Evolutionary conservation across 2,888 invertebrate species (phyloP).

Genomic region (Stegophylla sp.): DNA sequence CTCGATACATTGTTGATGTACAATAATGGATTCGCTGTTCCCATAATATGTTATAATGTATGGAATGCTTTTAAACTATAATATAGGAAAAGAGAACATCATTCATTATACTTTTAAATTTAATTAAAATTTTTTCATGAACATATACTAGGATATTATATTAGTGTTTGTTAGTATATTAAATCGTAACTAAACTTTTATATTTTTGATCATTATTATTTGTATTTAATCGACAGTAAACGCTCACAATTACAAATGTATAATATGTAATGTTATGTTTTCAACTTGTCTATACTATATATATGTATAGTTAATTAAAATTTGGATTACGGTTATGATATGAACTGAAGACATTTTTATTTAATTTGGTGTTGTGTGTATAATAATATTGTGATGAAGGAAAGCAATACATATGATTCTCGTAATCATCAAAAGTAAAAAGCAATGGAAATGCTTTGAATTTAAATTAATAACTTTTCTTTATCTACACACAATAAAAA

Average conservation of each 20-base stretch:
- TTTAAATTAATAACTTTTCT: constrained; percentile 37
- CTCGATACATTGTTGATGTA: constrained; percentile 28
- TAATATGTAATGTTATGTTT: no score
- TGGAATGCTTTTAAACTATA: not conserved
- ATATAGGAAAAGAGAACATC: constrained; percentile 10
- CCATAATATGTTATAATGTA: constrained; percentile 11
- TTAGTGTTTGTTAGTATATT: not conserved
- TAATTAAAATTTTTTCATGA: constrained; percentile 1
- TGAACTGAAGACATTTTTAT: not conserved
- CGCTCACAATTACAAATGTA: no score
- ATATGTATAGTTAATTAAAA: not conserved
- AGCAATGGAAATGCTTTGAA: constrained; percentile 1
- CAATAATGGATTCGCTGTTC: constrained; percentile 22
- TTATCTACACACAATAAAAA: constrained; percentile 11
- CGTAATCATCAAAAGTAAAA: not conserved
- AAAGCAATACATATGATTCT: not conserved
- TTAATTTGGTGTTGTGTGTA: no score
- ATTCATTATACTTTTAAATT: not conserved
- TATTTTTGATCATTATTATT: not conserved
- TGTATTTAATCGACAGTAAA: not conserved
- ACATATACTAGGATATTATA: not conserved
- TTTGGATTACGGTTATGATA: not conserved
- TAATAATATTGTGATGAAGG: no score
- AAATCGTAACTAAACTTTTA: not conserved
- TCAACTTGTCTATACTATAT: no score